These are phyloP conservation scores for Carduelis carduelis DNA, from an alignment of 2,797 vertebrate genomes.

Conservation along the genomic window DNA sequence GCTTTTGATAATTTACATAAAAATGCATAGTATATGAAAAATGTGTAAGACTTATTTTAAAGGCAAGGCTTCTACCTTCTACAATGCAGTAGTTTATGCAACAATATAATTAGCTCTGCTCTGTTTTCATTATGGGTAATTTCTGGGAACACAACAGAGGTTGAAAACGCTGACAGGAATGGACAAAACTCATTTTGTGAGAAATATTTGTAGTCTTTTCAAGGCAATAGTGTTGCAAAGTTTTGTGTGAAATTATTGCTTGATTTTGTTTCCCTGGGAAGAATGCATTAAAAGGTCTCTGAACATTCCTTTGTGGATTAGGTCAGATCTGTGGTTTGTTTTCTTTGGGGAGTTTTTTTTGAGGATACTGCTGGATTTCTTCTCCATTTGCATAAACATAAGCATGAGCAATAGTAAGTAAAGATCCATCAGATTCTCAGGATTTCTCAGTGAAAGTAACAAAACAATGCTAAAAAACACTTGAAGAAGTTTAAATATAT, in stretches of 20 bases:
- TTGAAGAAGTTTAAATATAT: too few species aligned
- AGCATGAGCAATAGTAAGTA: slow-evolving; percentile 34
- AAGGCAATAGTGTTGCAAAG: slow-evolving; percentile 68
- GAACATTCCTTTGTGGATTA: slow-evolving; percentile 55
- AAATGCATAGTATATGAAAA: slow-evolving; percentile 70
- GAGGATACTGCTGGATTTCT: slow-evolving; percentile 39
- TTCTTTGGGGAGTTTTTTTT: background rate
- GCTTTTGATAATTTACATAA: slow-evolving; percentile 72
- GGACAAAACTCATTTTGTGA: slow-evolving; percentile 69
- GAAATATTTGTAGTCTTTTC: slow-evolving; percentile 71
- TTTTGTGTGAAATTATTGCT: slow-evolving; percentile 63
- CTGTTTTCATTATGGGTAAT: slow-evolving; percentile 75
- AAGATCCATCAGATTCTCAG: too few species aligned
- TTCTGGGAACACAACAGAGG: slow-evolving; percentile 72
- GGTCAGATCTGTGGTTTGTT: slow-evolving; percentile 39
- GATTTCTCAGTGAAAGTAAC: too few species aligned
- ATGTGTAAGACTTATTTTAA: slow-evolving; percentile 69
- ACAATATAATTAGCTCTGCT: slow-evolving; percentile 71
- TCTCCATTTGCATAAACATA: slow-evolving; percentile 42
- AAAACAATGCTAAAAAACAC: too few species aligned
- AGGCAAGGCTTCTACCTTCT: slow-evolving; percentile 66
- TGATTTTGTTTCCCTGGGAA: background rate
- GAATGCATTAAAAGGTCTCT: slow-evolving; percentile 51
- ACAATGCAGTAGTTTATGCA: slow-evolving; percentile 65
- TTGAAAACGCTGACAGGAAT: slow-evolving; percentile 68